These are phyloP conservation scores for Catostylus mosaicus DNA, from an alignment of 30 jellyfish, hydroid and myxozoan species.

Conservation along the genomic window DNA sequence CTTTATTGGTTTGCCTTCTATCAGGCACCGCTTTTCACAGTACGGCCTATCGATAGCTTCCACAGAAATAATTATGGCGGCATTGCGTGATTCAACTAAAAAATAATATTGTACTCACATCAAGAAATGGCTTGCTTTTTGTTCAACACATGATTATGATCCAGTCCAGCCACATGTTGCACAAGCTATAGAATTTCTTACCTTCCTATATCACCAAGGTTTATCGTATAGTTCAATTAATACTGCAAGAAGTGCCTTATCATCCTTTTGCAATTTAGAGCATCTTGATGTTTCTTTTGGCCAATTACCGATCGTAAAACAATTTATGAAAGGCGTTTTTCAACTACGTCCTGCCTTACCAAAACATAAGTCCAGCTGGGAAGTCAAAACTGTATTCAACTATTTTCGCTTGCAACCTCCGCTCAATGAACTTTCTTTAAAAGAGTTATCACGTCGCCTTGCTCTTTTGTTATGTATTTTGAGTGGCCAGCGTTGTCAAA, in stretches of 20 bases:
- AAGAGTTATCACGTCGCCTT: slow-evolving; percentile 1
- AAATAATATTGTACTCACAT: slow-evolving; percentile 23
- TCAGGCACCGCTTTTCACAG: slow-evolving; percentile 2
- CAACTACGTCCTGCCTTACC: neutral
- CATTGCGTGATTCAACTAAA: slow-evolving; percentile 21
- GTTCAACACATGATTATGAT: neutral
- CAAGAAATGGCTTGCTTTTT: neutral
- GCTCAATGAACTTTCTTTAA: neutral
- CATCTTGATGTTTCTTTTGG: neutral
- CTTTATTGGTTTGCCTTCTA: slow-evolving; percentile 27
- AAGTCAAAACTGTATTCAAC: slow-evolving; percentile 12
- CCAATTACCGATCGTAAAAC: neutral
- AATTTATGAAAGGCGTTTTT: neutral
- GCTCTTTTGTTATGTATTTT: slow-evolving; percentile 3
- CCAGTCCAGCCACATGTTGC: neutral
- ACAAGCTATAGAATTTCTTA: slow-evolving; percentile 10
- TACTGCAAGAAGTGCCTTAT: slow-evolving; percentile 30
- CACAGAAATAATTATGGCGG: slow-evolving; percentile 18
- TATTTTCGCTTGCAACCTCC: slow-evolving; percentile 2
- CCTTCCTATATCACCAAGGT: slow-evolving; percentile 11
- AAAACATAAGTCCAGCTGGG: slow-evolving; percentile 1
- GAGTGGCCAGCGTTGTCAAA: slow-evolving; percentile 43
- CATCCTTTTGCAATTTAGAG: neutral
- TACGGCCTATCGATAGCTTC: slow-evolving; percentile 13
- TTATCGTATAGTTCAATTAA: slow-evolving; percentile 9